Evolutionary conservation across 92 coral and sea anemone species (phyloP).

Genomic region (Zoanthus sansibaricus): DNA sequence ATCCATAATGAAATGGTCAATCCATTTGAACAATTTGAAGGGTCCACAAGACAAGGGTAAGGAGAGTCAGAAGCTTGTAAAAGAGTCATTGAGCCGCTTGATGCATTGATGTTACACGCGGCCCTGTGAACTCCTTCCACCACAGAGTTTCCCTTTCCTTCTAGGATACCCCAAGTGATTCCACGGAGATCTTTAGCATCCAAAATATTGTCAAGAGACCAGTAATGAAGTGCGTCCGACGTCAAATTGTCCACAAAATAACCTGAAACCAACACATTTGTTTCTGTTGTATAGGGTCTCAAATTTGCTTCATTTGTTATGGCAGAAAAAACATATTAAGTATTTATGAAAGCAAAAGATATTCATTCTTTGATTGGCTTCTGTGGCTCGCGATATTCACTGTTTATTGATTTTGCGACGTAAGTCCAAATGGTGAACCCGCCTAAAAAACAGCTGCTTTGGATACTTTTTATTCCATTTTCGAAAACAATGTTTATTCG

Average conservation of each 20-base stretch:
- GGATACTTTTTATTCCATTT: too few species aligned
- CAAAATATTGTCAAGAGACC: constrained; percentile 24
- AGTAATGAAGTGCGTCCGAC: constrained; percentile 7
- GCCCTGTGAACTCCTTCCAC: constrained; percentile 14
- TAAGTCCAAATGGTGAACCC: too few species aligned
- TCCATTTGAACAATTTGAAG: neutral
- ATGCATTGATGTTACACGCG: neutral
- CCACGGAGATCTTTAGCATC: constrained; percentile 4
- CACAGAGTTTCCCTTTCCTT: neutral
- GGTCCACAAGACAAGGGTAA: constrained; percentile 15
- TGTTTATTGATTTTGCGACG: too few species aligned
- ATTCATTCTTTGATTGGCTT: too few species aligned
- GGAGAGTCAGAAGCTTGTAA: neutral
- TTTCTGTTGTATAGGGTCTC: neutral
- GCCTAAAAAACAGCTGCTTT: too few species aligned
- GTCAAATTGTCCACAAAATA: constrained; percentile 1
- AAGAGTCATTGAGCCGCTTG: constrained; percentile 10
- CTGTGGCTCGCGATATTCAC: too few species aligned
- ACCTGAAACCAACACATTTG: neutral
- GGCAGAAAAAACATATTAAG: too few species aligned
- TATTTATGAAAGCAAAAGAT: too few species aligned
- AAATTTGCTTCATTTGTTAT: neutral
- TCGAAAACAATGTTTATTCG: too few species aligned
- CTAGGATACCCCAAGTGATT: neutral
- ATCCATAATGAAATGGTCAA: constrained; percentile 17